A percentile compares a stretch with the other conserved stretches of the same genome.
Conservation (phyloP, 2,888 invertebrate species). For the Chrysina gloriosa region DNA sequence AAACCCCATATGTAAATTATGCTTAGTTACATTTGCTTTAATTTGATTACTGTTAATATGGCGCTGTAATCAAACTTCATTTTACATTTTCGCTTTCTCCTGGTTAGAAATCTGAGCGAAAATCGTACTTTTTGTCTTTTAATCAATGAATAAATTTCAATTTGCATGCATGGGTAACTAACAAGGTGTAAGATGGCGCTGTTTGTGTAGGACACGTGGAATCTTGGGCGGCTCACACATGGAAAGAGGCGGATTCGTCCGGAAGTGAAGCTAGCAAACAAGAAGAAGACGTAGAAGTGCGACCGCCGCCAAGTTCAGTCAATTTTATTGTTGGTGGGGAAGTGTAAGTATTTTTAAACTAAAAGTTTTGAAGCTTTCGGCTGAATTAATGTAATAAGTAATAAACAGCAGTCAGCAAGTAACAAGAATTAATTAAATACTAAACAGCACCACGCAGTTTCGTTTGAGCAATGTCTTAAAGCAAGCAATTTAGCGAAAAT, state of each 20-base stretch:
- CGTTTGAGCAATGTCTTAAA: too few species aligned
- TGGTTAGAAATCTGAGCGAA: background rate
- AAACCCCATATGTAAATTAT: background rate
- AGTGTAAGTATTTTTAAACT: conserved; percentile 58
- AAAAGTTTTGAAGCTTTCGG: too few species aligned
- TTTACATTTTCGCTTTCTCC: background rate
- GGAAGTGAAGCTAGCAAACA: conserved; percentile 70
- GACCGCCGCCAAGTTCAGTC: conserved; percentile 56
- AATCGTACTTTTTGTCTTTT: background rate
- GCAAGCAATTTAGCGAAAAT: too few species aligned
- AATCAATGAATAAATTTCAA: conserved; percentile 7
- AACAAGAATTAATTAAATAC: too few species aligned
- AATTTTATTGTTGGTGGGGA: conserved; percentile 66
- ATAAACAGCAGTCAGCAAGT: too few species aligned
- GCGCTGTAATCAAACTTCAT: background rate
- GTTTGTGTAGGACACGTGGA: conserved; percentile 57
- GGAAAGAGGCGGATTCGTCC: conserved; percentile 70
- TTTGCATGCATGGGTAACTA: conserved; percentile 51
- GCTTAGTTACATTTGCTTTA: conserved; percentile 17
- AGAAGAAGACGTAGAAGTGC: conserved; percentile 56
- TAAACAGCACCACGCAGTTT: too few species aligned
- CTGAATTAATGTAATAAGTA: too few species aligned
- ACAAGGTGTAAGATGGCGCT: conserved; percentile 57
- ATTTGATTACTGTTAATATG: conserved; percentile 10
- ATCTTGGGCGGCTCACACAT: conserved; percentile 55